phyloP scores from a whole-genome alignment of 2,888 invertebrate species.

The Lasioglossum zephyrum region DNA sequence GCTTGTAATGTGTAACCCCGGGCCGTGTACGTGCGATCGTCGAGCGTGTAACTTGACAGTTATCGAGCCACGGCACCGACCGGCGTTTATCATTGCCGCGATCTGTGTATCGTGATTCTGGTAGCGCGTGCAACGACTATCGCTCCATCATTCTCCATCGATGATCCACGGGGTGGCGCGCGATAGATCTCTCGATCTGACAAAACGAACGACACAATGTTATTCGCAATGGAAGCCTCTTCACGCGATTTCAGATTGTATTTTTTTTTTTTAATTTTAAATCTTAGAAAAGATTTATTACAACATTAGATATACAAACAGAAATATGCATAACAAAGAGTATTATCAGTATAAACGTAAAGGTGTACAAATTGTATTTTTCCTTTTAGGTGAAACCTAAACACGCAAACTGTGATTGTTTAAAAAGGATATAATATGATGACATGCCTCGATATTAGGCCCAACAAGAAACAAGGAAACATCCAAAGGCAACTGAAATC shows the following conservation, averaged over 20 bases:
- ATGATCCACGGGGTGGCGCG: background rate
- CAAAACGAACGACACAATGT: background rate
- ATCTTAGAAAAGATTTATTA: too few species aligned
- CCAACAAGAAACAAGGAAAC: too few species aligned
- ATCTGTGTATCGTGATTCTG: conserved; percentile 51
- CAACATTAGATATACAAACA: too few species aligned
- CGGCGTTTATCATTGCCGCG: conserved; percentile 33
- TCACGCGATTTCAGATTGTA: background rate
- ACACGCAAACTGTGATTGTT: too few species aligned
- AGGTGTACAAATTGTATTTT: too few species aligned
- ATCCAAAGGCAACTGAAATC: too few species aligned
- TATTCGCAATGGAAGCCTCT: background rate
- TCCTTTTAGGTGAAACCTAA: too few species aligned
- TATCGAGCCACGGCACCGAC: conserved; percentile 31
- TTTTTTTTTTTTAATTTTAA: background rate
- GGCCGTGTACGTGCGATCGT: conserved; percentile 10
- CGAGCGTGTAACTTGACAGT: conserved; percentile 34
- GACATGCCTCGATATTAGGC: too few species aligned
- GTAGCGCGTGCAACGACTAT: conserved; percentile 24
- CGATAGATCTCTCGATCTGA: background rate
- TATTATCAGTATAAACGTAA: too few species aligned
- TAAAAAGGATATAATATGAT: too few species aligned
- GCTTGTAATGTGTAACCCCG: conserved; percentile 30
- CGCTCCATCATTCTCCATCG: conserved; percentile 12
- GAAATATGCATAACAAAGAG: too few species aligned